Percentiles rank a stretch among this genome's conserved stretches.
Evolutionary conservation across 2,888 invertebrate species (phyloP).

Genomic region (Neoitamus cyanurus): DNA sequence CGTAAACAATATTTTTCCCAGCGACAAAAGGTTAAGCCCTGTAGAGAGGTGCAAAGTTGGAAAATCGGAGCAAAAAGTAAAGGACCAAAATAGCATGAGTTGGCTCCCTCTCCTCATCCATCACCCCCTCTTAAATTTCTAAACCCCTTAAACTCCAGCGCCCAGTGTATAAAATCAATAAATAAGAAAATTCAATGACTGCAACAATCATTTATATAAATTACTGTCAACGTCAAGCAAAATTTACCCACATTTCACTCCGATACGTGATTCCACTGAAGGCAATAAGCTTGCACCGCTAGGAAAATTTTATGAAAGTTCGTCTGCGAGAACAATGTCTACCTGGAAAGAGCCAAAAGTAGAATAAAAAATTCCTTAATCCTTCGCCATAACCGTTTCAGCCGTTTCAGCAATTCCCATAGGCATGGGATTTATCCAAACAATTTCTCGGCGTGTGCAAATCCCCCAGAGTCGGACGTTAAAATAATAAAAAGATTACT

Average conservation of each 20-base stretch:
- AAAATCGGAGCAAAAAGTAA: too few relatives aligned
- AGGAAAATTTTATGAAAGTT: neutral
- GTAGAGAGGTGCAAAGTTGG: too few relatives aligned
- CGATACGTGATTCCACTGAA: neutral
- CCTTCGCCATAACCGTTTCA: neutral
- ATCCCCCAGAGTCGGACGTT: neutral
- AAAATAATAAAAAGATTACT: constrained; percentile 24
- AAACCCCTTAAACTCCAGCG: too few relatives aligned
- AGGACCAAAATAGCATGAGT: too few relatives aligned
- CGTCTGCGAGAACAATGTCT: neutral
- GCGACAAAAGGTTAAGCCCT: too few relatives aligned
- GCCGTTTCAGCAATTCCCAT: neutral
- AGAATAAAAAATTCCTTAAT: neutral
- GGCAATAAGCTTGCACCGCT: neutral
- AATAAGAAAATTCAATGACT: neutral
- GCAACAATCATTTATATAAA: neutral
- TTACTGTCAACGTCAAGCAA: neutral
- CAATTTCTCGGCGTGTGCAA: constrained; percentile 18
- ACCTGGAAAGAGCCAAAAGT: neutral
- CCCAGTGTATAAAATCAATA: neutral
- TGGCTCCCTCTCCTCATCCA: too few relatives aligned
- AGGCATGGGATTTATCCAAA: constrained; percentile 22
- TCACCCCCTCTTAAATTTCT: too few relatives aligned
- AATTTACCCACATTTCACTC: neutral
- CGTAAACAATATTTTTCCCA: too few relatives aligned